phyloP scores from a whole-genome alignment of 2,113 vertebrate genomes.

The Atherinomorus stipes region DNA sequence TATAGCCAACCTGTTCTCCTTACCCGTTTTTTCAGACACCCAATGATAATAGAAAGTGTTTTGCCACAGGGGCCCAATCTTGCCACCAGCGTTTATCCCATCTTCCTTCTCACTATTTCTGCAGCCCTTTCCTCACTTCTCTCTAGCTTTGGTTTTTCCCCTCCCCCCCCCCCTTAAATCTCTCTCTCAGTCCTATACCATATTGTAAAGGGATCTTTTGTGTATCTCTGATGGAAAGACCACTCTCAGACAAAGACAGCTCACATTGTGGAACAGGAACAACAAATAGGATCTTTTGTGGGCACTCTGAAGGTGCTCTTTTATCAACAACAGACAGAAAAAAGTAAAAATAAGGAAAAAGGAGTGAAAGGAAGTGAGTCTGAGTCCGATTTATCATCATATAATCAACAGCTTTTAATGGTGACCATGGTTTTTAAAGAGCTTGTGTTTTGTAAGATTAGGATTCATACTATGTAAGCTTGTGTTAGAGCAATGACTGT shows the following conservation, averaged over 20 bases:
- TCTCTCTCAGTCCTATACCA: constrained; percentile 48
- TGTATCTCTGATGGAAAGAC: constrained; percentile 72
- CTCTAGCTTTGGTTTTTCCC: constrained; percentile 38
- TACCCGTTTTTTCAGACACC: constrained; percentile 68
- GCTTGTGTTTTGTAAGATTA: constrained; percentile 2
- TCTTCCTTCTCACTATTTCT: constrained; percentile 49
- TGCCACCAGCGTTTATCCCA: constrained; percentile 45
- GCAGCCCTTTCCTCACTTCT: constrained; percentile 51
- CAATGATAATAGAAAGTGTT: constrained; percentile 74
- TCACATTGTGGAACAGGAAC: constrained; percentile 62
- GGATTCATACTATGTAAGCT: constrained; percentile 11
- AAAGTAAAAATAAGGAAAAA: constrained; percentile 11
- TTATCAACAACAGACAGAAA: constrained; percentile 46
- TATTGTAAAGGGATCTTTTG: constrained; percentile 70
- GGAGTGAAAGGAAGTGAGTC: neutral
- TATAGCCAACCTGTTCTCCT: constrained; percentile 58
- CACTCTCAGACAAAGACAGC: constrained; percentile 72
- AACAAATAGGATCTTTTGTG: constrained; percentile 76
- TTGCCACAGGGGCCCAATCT: constrained; percentile 66
- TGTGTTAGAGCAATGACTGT: neutral
- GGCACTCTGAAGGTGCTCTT: constrained; percentile 55
- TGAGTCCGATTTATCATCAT: constrained; percentile 16
- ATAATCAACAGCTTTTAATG: constrained; percentile 5
- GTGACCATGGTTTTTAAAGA: constrained; percentile 8
- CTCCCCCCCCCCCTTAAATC: constrained; percentile 44